phyloP scores from a whole-genome alignment of 2,888 invertebrate species.

The Capitulum mitella region DNA sequence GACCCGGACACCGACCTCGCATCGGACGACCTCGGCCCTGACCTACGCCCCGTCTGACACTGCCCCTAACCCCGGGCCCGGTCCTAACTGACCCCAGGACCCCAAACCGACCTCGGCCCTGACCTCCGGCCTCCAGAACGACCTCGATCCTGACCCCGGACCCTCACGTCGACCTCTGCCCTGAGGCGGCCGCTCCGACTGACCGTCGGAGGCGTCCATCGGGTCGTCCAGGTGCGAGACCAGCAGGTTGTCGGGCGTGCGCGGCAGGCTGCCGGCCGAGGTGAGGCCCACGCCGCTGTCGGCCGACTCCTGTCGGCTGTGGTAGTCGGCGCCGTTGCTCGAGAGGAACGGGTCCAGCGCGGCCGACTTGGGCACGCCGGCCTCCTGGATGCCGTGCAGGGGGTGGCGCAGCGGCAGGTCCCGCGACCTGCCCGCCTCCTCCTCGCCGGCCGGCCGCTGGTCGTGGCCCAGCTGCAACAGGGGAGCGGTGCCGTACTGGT shows the following conservation, averaged over 20 bases:
- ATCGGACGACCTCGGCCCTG: no score
- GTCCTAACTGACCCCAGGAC: no score
- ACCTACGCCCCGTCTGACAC: no score
- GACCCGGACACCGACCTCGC: no score
- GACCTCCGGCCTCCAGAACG: no score
- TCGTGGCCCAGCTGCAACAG: not conserved
- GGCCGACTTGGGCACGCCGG: not conserved
- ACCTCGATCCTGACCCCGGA: no score
- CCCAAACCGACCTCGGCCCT: not conserved
- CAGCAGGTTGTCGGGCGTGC: slow-evolving; percentile 88
- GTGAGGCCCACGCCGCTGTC: slow-evolving; percentile 77
- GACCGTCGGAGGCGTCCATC: slow-evolving; percentile 2
- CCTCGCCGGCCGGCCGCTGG: not conserved
- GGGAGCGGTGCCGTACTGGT: no score
- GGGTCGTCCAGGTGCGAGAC: slow-evolving; percentile 39
- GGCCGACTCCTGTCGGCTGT: slow-evolving; percentile 87
- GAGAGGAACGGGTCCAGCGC: slow-evolving; percentile 29
- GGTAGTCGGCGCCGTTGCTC: slow-evolving; percentile 55
- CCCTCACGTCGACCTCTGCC: not conserved
- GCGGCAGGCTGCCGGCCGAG: slow-evolving; percentile 76
- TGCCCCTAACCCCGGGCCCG: no score
- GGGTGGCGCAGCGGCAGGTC: not conserved
- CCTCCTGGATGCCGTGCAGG: not conserved
- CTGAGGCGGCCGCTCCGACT: not conserved
- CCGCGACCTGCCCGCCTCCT: not conserved